A percentile compares a stretch with the other conserved stretches of the same genome.
Conservation (phyloP, 1,140 invertebrate genomes). For the Triops longicaudatus region DNA sequence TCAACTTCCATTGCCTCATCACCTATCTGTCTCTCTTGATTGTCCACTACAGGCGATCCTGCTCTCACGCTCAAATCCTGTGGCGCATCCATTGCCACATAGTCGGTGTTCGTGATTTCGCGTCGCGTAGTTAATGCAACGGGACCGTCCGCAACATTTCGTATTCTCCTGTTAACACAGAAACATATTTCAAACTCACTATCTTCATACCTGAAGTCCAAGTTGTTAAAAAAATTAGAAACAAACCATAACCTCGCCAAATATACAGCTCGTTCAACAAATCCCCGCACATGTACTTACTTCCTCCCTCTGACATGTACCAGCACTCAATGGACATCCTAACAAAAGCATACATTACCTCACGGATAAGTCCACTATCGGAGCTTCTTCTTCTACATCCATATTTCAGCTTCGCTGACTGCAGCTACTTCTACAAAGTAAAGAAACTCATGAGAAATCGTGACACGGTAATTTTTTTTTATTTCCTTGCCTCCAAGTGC, state of each 20-base stretch:
- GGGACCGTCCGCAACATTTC: neutral
- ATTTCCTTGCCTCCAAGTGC: too few species aligned
- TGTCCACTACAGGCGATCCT: neutral
- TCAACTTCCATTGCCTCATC: slow-evolving; percentile 6
- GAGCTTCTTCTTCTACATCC: slow-evolving; percentile 55
- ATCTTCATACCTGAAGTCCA: too few species aligned
- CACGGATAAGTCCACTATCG: slow-evolving; percentile 61
- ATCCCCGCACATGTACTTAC: neutral
- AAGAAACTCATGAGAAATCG: neutral
- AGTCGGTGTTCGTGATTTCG: neutral
- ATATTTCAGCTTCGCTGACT: slow-evolving; percentile 38
- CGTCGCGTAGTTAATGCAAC: neutral
- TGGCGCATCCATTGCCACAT: slow-evolving; percentile 15
- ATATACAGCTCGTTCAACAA: neutral
- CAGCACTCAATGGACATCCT: neutral
- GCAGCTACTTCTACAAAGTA: slow-evolving; percentile 35
- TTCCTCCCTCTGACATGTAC: too few species aligned
- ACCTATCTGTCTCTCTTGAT: neutral
- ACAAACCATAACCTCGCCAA: neutral
- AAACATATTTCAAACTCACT: neutral
- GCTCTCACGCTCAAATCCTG: slow-evolving; percentile 22
- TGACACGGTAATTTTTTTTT: too few species aligned
- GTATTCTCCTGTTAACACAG: neutral
- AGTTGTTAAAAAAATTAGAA: neutral
- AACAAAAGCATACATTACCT: slow-evolving; percentile 47